These are phyloP conservation scores for Megathymus violae DNA, from an alignment of 1,140 invertebrate genomes.

Conservation along the genomic window DNA sequence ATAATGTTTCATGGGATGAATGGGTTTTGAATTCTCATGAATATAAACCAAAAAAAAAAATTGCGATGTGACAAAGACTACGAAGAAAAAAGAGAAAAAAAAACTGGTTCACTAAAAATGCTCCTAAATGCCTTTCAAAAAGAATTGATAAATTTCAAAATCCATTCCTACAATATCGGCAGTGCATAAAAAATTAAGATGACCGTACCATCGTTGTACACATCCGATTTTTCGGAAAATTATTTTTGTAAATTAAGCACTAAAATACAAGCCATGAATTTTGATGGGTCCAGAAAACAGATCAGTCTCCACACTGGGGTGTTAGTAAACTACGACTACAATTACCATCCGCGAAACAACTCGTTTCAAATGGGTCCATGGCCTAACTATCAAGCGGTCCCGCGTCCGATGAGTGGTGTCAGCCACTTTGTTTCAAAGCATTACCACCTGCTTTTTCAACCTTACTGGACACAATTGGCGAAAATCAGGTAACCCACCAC, in stretches of 20 bases:
- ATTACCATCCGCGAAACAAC: background rate
- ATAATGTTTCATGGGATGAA: too few species aligned
- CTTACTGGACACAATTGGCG: conserved; percentile 29
- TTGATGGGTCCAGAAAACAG: background rate
- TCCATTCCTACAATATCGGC: too few species aligned
- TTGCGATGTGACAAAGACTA: too few species aligned
- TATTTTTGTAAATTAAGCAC: conserved; percentile 19
- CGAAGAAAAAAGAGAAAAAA: too few species aligned
- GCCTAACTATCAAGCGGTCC: conserved; percentile 19
- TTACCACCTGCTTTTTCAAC: conserved; percentile 16
- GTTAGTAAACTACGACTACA: too few species aligned
- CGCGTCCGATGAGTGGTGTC: conserved; percentile 40
- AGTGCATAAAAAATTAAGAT: background rate
- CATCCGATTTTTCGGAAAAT: conserved; percentile 31
- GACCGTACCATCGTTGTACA: background rate
- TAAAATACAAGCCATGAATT: conserved; percentile 37
- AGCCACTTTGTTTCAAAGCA: conserved; percentile 23
- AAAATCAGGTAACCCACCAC: conserved; percentile 41
- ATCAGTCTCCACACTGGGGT: conserved; percentile 21
- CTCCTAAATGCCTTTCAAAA: too few species aligned
- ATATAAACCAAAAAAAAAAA: too few species aligned
- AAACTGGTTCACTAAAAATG: too few species aligned
- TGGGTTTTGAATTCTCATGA: too few species aligned
- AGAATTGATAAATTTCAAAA: too few species aligned
- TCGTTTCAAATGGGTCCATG: conserved; percentile 4